Evolutionary conservation across 64 coral and sea anemone genomes (phyloP).

Genomic region (Dendrophyllia cribrosa): DNA sequence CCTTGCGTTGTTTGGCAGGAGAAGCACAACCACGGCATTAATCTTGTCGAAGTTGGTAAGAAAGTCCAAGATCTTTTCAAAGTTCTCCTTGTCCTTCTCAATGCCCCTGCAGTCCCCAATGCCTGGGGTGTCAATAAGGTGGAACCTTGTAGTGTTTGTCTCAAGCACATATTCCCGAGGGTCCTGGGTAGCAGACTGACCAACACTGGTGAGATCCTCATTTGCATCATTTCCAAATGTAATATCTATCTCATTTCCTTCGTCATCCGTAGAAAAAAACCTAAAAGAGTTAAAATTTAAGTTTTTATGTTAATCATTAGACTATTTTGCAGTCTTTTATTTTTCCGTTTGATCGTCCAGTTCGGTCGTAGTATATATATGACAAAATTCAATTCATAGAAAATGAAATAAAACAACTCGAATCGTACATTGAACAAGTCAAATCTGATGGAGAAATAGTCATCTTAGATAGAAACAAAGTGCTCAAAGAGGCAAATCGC

Average conservation of each 20-base stretch:
- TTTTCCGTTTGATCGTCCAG: not conserved
- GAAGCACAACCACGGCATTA: slow-evolving; percentile 43
- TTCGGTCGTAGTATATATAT: no score
- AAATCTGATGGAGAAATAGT: no score
- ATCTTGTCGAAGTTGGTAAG: slow-evolving; percentile 39
- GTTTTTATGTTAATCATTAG: not conserved
- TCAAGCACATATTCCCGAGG: slow-evolving; percentile 19
- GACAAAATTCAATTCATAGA: no score
- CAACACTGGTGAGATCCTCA: not conserved
- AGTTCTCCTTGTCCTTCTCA: slow-evolving; percentile 33
- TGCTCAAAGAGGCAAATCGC: no score
- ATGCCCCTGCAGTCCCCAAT: slow-evolving; percentile 39
- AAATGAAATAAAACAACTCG: no score
- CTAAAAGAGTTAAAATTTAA: not conserved
- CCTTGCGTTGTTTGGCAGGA: slow-evolving; percentile 40
- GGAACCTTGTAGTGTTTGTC: slow-evolving; percentile 7
- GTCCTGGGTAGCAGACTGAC: slow-evolving; percentile 34
- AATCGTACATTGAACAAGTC: no score
- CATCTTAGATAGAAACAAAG: no score
- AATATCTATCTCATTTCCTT: slow-evolving; percentile 22
- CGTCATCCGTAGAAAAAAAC: slow-evolving; percentile 14
- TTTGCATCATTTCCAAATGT: slow-evolving; percentile 9
- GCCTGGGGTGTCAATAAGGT: slow-evolving; percentile 44
- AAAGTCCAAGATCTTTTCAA: slow-evolving; percentile 40
- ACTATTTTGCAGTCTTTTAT: no score